Evolutionary conservation across 2,113 vertebrate species (phyloP), one percentile per base, ranked within the genome.

Genomic region (Cinclus mexicanus): DNA sequence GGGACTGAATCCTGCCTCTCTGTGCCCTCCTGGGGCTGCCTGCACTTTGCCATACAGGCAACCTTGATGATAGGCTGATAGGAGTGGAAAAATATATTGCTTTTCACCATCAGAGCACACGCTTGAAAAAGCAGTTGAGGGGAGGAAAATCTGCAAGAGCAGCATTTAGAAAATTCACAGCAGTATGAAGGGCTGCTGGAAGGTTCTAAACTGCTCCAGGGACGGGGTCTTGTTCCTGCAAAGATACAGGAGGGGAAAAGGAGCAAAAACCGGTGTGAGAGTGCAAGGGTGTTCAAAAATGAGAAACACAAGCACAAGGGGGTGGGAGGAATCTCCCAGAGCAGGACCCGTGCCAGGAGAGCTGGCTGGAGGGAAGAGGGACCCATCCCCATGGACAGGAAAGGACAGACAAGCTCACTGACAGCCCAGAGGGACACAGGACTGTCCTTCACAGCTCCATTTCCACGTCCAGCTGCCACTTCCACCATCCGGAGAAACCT

Each of bases 381-480:
- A 8, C 44, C 53, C 31, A 25, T 25, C 78, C 44, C 8, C 59
- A 24, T 0, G 16, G 83, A 47, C 2, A 2, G 67, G 80, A 24
- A 91, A 86, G 95, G 93, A 69, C 87, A 77, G 41, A 46, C 26
- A 35, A 46, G 70, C 65, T 82, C 82, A 42, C 14, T 28, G 21
- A 6, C 35, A 70, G 71, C 81, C 91, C 69, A 56, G 60, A 49
- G 83, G 79, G 86, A 88, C 89, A 72, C 2, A 2, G 68, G 68
- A 11, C 50, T 0, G 4, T 14, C 39, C 52, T 31, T 21, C 75
- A n/a, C 56, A 59, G 70, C 67, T 65, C 77, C 1, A 0, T 12
- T 24, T 9, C 74, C 69, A 29, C 0, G 8, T 14, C 52, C 78
- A 65, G 89, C 74, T 95, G 82, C 83, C 83, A 26, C 53, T 52